phyloP scores from a whole-genome alignment of 2,888 invertebrate genomes.

The Drosophila atripex region DNA sequence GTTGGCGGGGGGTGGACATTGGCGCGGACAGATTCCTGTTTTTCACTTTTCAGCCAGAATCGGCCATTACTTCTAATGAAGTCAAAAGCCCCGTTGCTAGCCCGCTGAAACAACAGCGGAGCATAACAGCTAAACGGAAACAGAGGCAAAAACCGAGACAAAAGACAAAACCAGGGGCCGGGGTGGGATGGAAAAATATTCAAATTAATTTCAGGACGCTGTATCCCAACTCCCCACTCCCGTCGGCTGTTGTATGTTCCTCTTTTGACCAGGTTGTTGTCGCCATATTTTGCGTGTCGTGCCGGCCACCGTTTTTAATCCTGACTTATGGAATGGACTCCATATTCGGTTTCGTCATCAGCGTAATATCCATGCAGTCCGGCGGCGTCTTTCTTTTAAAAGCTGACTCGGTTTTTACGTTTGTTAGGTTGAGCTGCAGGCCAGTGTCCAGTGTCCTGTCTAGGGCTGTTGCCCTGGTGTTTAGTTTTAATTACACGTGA shows the following conservation, averaged over 20 bases:
- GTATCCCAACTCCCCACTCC: constrained; percentile 40
- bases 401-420: constrained; percentile 60
- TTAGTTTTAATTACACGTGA: constrained; percentile 78
- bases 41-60: constrained; percentile 53
- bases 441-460: constrained; percentile 1
- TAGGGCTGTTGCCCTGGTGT: constrained; percentile 49
- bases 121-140: constrained; percentile 18
- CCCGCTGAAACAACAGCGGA: constrained; percentile 27
- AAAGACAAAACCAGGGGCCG: constrained; percentile 10
- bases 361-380: constrained; percentile 48
- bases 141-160: constrained; percentile 20
- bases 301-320: constrained; percentile 63
- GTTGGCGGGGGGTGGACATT: background rate
- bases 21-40: constrained; percentile 36
- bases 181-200: constrained; percentile 61
- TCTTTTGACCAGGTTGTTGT: constrained; percentile 42
- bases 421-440: constrained; percentile 47
- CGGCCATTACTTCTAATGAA: constrained; percentile 67
- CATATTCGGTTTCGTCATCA: constrained; percentile 55
- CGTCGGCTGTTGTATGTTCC: constrained; percentile 40
- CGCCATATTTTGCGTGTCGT: constrained; percentile 63
- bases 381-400: constrained; percentile 36
- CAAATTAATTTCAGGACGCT: constrained; percentile 68
- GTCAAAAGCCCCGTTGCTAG: constrained; percentile 48
- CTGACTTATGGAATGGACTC: constrained; percentile 69